Conservation (phyloP, 2,113 vertebrate species). For the Gnathonemus longibarbis region DNA sequence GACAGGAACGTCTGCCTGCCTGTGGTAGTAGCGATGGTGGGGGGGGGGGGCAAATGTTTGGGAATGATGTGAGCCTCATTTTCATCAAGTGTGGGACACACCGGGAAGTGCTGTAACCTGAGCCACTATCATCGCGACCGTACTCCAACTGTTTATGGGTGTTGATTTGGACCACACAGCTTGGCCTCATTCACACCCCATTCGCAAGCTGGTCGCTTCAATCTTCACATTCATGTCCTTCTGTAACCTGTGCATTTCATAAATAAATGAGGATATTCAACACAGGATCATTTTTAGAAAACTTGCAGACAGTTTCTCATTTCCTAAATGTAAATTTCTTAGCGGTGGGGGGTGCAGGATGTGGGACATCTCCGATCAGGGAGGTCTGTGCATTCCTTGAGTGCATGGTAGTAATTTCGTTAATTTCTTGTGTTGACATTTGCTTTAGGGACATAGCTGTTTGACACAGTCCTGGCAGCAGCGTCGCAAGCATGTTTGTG, state of each 20-base stretch:
- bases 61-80: not conserved
- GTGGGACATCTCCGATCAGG: constrained; percentile 25
- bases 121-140: not conserved
- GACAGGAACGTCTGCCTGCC: constrained; percentile 10
- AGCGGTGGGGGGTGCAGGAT: not conserved
- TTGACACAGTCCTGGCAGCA: constrained; percentile 27
- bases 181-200: not conserved
- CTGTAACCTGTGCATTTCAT: constrained; percentile 6
- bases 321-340: not conserved
- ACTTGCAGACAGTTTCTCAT: not conserved
- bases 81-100: constrained; percentile 7
- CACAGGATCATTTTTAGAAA: not conserved
- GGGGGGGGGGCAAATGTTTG: not conserved
- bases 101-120: not conserved
- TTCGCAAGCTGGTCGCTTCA: not conserved
- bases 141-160: not conserved
- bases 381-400: constrained; percentile 38
- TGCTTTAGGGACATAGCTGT: constrained; percentile 22
- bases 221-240: not conserved
- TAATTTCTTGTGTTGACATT: constrained; percentile 39
- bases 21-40: not conserved
- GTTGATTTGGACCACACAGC: constrained; percentile 16
- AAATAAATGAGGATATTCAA: not conserved
- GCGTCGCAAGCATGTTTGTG: constrained; percentile 9
- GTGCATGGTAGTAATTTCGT: constrained; percentile 32